A percentile compares a stretch with the other conserved stretches of the same genome.
phyloP scores from a whole-genome alignment of 2,888 invertebrate genomes.

The Mellilla xanthometata region DNA sequence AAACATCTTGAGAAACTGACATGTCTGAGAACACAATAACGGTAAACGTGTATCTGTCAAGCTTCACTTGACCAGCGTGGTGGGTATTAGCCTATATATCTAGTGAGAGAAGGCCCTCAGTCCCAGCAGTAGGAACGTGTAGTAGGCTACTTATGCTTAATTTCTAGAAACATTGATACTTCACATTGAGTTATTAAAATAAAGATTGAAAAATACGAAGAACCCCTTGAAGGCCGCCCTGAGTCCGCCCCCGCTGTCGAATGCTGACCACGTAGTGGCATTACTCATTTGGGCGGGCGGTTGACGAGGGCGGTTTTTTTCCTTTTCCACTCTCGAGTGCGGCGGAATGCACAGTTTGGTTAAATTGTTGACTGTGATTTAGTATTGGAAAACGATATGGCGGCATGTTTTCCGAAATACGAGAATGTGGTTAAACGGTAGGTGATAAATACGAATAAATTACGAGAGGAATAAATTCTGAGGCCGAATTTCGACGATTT shows the following conservation, averaged over 20 bases:
- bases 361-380: constrained; percentile 35
- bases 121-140: too few relatives aligned
- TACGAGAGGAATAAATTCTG: not conserved
- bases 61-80: too few relatives aligned
- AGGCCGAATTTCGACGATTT: not conserved
- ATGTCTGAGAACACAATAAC: too few relatives aligned
- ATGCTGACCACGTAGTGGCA: constrained; percentile 51
- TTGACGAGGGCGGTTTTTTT: constrained; percentile 42
- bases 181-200: too few relatives aligned
- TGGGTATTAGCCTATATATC: too few relatives aligned
- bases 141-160: too few relatives aligned
- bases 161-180: too few relatives aligned
- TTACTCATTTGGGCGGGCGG: constrained; percentile 56
- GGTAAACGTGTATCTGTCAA: too few relatives aligned
- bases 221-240: too few relatives aligned
- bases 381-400: constrained; percentile 31
- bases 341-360: constrained; percentile 24
- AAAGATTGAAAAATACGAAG: too few relatives aligned
- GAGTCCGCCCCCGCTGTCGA: constrained; percentile 33
- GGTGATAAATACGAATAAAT: constrained; percentile 10
- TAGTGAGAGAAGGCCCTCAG: too few relatives aligned
- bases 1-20: too few relatives aligned
- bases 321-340: constrained; percentile 33
- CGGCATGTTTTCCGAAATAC: constrained; percentile 11
- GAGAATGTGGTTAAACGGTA: constrained; percentile 8